phyloP scores from a whole-genome alignment of 1,140 invertebrate species.

The Cardiocondyla obscurior region DNA sequence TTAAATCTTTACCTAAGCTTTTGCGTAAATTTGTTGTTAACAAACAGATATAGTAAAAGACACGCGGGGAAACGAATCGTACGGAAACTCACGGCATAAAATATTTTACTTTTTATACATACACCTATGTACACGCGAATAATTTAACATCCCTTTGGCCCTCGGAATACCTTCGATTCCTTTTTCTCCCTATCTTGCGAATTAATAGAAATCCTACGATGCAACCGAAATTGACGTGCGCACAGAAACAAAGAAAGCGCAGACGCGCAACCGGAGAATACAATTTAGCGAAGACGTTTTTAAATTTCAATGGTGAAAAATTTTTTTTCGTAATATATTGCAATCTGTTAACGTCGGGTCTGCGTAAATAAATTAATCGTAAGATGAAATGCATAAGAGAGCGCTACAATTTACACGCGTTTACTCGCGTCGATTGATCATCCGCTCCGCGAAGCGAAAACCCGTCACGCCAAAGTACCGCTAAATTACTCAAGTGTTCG shows the following conservation, averaged over 20 bases:
- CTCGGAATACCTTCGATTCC: background rate
- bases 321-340: background rate
- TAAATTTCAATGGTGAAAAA: background rate
- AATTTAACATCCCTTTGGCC: background rate
- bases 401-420: constrained; percentile 65
- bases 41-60: background rate
- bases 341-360: constrained; percentile 35
- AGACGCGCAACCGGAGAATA: background rate
- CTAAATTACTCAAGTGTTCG: constrained; percentile 72
- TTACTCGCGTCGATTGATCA: constrained; percentile 69
- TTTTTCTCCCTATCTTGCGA: background rate
- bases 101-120: background rate
- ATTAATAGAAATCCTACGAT: background rate
- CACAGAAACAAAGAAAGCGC: background rate
- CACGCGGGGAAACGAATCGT: background rate
- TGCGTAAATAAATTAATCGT: constrained; percentile 54
- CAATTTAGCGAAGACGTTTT: background rate
- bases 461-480: constrained; percentile 70
- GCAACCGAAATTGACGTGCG: background rate
- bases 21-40: constrained; percentile 23
- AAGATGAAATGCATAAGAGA: constrained; percentile 58
- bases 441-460: constrained; percentile 68
- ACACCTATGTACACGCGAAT: background rate
- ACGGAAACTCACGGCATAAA: background rate
- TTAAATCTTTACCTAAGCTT: constrained; percentile 27